Conservation (phyloP, 2,888 invertebrate genomes). For the Periphyllus acericola region DNA sequence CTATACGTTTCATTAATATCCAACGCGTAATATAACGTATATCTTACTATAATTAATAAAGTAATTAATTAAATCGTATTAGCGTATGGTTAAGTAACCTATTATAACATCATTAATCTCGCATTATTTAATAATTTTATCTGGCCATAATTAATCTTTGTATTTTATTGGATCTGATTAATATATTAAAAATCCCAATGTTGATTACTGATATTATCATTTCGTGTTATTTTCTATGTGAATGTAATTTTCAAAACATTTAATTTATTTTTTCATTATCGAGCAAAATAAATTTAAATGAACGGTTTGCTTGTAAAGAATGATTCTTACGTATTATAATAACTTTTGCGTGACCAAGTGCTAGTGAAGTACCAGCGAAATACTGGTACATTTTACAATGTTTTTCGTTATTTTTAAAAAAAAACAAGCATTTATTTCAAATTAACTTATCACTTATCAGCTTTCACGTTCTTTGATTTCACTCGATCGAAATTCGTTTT, state of each 20-base stretch:
- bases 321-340: too few relatives aligned
- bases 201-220: not conserved
- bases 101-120: not conserved
- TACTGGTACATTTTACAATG: too few relatives aligned
- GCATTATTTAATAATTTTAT: not conserved
- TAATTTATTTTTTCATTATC: not conserved
- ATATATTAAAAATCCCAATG: not conserved
- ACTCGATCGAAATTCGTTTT: not conserved
- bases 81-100: not conserved
- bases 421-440: too few relatives aligned
- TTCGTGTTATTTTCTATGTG: not conserved
- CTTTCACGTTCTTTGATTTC: not conserved
- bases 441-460: too few relatives aligned
- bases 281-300: not conserved
- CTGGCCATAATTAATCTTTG: not conserved
- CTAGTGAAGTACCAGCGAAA: too few relatives aligned
- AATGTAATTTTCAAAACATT: not conserved
- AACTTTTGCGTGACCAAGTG: too few relatives aligned
- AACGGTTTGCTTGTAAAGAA: too few relatives aligned
- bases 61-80: not conserved
- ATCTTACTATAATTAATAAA: not conserved
- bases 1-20: not conserved
- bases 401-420: too few relatives aligned
- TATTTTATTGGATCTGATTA: not conserved
- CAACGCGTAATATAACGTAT: not conserved